Conservation (phyloP, 2,888 invertebrate species). For the Nomada ruficornis region DNA sequence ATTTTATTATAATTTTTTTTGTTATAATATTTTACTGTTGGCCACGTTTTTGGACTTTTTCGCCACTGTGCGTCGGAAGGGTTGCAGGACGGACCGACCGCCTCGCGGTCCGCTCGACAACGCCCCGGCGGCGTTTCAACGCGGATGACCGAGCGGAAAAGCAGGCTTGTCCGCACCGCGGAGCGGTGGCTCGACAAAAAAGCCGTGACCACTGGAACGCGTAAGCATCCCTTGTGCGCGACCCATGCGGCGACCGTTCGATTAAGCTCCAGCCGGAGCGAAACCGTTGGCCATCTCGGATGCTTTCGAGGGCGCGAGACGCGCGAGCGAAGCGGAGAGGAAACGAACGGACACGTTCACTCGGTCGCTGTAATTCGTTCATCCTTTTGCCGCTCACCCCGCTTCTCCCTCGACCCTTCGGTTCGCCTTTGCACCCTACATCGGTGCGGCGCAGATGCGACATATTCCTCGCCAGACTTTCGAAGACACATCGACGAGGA, state of each 20-base stretch:
- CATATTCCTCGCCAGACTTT: conserved; percentile 33
- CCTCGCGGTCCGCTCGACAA: neutral
- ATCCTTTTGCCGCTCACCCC: conserved; percentile 47
- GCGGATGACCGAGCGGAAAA: conserved; percentile 20
- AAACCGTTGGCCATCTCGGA: neutral
- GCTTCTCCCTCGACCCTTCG: conserved; percentile 30
- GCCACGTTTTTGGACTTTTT: too few relatives aligned
- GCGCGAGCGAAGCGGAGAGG: neutral
- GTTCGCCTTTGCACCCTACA: conserved; percentile 34
- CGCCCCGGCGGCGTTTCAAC: conserved; percentile 4
- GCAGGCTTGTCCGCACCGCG: neutral
- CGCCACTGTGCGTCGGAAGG: too few relatives aligned
- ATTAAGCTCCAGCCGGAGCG: too few relatives aligned
- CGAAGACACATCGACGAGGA: conserved; percentile 16
- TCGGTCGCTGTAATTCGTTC: conserved; percentile 58
- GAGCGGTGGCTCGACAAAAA: neutral
- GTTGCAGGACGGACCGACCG: neutral
- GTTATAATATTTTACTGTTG: too few relatives aligned
- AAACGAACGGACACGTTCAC: conserved; percentile 38
- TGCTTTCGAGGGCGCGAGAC: neutral
- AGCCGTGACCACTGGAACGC: conserved; percentile 6
- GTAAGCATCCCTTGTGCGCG: neutral
- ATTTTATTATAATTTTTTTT: too few relatives aligned
- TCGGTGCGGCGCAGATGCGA: neutral
- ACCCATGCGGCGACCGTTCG: too few relatives aligned